These are phyloP conservation scores for Balearica regulorum DNA, from an alignment of 2,797 vertebrate species.

Conservation along the genomic window DNA sequence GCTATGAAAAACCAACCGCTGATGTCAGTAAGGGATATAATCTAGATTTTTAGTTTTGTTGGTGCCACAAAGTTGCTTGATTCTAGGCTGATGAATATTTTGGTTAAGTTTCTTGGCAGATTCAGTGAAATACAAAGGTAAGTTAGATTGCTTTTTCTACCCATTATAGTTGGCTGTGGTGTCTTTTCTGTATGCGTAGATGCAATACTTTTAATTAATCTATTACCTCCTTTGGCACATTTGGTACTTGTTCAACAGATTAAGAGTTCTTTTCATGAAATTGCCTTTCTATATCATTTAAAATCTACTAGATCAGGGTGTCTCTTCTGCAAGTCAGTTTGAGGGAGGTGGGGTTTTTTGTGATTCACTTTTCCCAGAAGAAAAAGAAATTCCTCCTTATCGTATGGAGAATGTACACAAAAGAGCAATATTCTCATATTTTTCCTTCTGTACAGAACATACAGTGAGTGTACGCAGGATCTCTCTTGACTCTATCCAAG, in stretches of 20 bases:
- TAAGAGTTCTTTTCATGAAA: neutral
- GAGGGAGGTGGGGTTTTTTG: neutral
- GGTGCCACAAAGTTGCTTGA: neutral
- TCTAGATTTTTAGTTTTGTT: neutral
- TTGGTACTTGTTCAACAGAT: neutral
- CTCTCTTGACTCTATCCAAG: neutral
- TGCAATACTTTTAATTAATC: neutral
- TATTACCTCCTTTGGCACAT: neutral
- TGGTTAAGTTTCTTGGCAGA: neutral
- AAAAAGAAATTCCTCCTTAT: neutral
- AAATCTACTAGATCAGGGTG: neutral
- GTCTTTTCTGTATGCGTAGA: neutral
- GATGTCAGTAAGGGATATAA: neutral
- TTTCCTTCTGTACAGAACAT: neutral
- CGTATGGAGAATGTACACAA: fast-evolving
- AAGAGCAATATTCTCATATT: neutral
- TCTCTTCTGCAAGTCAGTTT: neutral
- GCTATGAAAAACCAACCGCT: neutral
- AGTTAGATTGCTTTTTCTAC: neutral
- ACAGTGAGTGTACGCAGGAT: neutral
- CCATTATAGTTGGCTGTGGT: neutral
- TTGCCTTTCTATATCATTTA: neutral
- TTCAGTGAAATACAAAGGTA: neutral
- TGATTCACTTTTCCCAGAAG: neutral
- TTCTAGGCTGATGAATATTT: neutral